Evolutionary conservation across 2,888 invertebrate species (phyloP), one percentile per base, ranked within the genome.

Genomic region (Helicoverpa assulta): DNA sequence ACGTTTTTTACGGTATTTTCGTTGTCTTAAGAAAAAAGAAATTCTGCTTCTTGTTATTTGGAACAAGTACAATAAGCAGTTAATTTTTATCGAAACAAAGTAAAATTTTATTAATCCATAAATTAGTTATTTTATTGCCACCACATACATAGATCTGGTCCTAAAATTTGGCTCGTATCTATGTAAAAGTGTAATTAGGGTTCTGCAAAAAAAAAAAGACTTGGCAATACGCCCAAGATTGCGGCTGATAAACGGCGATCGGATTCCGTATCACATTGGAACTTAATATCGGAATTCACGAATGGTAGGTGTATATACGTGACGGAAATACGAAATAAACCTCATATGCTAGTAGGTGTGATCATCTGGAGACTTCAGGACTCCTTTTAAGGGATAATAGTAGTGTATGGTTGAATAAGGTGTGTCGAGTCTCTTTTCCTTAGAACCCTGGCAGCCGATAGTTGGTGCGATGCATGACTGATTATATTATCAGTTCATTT

Each of bases 271-370:
- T 70, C 43, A 59, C 62, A 59, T 37, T 56, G 61, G 57, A 43
- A 56, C 72, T 61, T 70, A 58, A 61, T 61, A 71, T 67, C 55
- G 37, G 59, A 76, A 80, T 80, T 64, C 40, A 37, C 33, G 54
- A 61, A 58, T 55, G 52, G 65, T 67, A 18, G 52, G 53, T 19
- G 18, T 43, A 57, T 26, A 37, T 53, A 73, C 60, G 63, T 73
- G 59, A 47, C 56, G 8, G 12, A 50, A 60, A 67, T 60, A 53
- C 16, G 7, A 12, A 50, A 6, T 10, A 37, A 10, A 16, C 14
- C 21, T 54, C 10, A 5, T 53, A 54, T 26, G 18, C 75, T 29
- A 71, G 47, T 47, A 57, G 47, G 47, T 57, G 26, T 57, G 56
- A 74, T 67, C 75, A 37, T 21, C 47, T 21, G 21, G 16, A 47